Evolutionary conservation across 2,797 vertebrate genomes (phyloP), one percentile per base, ranked within the genome.

Genomic region (Xerus rutilus): DNA sequence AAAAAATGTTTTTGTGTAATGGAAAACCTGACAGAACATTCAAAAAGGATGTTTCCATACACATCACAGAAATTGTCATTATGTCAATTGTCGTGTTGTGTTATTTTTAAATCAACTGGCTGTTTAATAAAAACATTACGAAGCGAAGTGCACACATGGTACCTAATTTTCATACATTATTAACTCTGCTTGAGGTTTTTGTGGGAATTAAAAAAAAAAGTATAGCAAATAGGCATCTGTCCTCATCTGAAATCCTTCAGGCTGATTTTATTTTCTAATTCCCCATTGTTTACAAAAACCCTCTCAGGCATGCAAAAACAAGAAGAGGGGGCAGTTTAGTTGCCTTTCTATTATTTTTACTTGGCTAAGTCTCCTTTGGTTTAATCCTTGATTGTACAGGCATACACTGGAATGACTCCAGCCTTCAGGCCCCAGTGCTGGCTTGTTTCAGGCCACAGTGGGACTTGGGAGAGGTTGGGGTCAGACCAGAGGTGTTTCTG

Each of bases 81-180:
- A 69, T 47, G 78, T 92, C 96, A 97, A 32, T 9, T 94, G 79
- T 74, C n/a, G 7, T 49, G n/a, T 35, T 93, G 69, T 3, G 3
- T 93, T 96, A 97, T 89, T 98, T 93, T 97, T 95, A 96, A 96
- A 94, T 96, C 70, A 96, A 92, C 79, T 86, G 93, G 83, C 78
- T 97, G 91, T 59, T 95, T 97, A 98, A 97, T 83, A 93, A 94
- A 97, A 98, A 96, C 57, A 97, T 74, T 94, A 94, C 12, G 4
- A 97, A 97, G 81, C 86, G 65, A 96, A 96, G 84, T 87, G 30
- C 79, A 97, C 94, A 97, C 89, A 92, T 96, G 94, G 97, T 95
- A 95, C 96, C 97, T 96, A 95, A 97, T 96, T 98, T 97, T 96
- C 96, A 97, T 94, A 97, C 64, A 85, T 96, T 97, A 97, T 94